Conservation (phyloP, 2,888 invertebrate genomes). For the Epiblema foenella region DNA sequence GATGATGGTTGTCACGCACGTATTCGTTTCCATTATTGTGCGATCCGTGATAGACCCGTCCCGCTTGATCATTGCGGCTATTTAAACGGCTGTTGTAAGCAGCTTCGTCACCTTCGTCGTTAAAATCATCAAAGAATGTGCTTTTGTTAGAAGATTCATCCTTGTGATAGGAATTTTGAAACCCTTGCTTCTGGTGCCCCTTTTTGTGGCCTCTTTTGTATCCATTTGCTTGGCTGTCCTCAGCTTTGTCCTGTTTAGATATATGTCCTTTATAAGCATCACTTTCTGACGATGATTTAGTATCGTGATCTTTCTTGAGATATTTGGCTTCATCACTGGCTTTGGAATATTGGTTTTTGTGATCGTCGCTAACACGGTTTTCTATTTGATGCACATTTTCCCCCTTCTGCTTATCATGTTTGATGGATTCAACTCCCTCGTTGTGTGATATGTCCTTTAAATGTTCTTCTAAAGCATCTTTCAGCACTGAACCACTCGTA, state of each 20-base stretch:
- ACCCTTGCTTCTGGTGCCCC: slow-evolving; percentile 88
- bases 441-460: slow-evolving; percentile 75
- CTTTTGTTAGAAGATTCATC: slow-evolving; percentile 89
- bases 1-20: slow-evolving; percentile 69
- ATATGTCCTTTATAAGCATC: slow-evolving; percentile 77
- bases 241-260: slow-evolving; percentile 73
- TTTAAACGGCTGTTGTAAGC: slow-evolving; percentile 74
- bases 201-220: slow-evolving; percentile 86
- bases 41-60: slow-evolving; percentile 72
- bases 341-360: slow-evolving; percentile 76
- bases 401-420: slow-evolving; percentile 76
- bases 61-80: slow-evolving; percentile 73
- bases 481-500: slow-evolving; percentile 66
- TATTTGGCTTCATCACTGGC: slow-evolving; percentile 79
- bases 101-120: slow-evolving; percentile 78
- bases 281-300: slow-evolving; percentile 74
- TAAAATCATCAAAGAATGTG: slow-evolving; percentile 87
- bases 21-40: slow-evolving; percentile 77
- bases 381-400: slow-evolving; percentile 78
- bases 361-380: slow-evolving; percentile 71
- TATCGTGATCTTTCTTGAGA: slow-evolving; percentile 76
- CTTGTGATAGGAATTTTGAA: slow-evolving; percentile 88
- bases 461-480: slow-evolving; percentile 79
- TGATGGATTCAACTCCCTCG: slow-evolving; percentile 72
- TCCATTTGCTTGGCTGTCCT: slow-evolving; percentile 73